phyloP scores from a whole-genome alignment of 2,888 invertebrate genomes.

The Microplitis manilae region DNA sequence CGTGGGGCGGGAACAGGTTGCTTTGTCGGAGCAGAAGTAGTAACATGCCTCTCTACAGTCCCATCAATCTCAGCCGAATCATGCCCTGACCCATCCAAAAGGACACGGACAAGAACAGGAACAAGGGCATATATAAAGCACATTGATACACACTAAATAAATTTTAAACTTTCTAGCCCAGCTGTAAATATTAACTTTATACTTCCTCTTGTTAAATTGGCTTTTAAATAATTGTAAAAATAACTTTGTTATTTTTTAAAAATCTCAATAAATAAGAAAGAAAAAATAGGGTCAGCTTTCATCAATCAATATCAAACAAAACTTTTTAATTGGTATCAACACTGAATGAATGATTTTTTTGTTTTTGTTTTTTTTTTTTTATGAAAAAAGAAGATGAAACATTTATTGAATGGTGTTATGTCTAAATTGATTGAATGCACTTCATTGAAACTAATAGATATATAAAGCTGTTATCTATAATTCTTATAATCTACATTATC shows the following conservation, averaged over 20 bases:
- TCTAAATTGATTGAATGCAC: slow-evolving; percentile 64
- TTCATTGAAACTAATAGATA: slow-evolving; percentile 61
- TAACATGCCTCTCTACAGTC: slow-evolving; percentile 71
- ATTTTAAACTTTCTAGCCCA: slow-evolving; percentile 65
- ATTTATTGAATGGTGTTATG: slow-evolving; percentile 52
- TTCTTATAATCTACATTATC: neutral
- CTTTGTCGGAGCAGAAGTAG: slow-evolving; percentile 67
- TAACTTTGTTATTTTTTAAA: slow-evolving; percentile 35
- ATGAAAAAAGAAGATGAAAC: slow-evolving; percentile 59
- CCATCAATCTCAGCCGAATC: slow-evolving; percentile 71
- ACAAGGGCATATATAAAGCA: slow-evolving; percentile 70
- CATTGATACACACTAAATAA: slow-evolving; percentile 71
- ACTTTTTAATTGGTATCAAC: slow-evolving; percentile 65
- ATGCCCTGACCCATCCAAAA: slow-evolving; percentile 72
- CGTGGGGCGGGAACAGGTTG: slow-evolving; percentile 69
- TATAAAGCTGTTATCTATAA: neutral
- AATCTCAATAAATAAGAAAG: slow-evolving; percentile 46
- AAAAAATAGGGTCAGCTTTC: slow-evolving; percentile 12
- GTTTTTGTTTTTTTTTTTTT: slow-evolving; percentile 55
- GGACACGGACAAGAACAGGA: slow-evolving; percentile 71
- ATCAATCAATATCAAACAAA: slow-evolving; percentile 43
- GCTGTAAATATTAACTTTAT: slow-evolving; percentile 49
- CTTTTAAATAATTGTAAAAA: slow-evolving; percentile 16
- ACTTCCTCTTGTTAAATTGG: slow-evolving; percentile 6
- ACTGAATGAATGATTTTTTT: slow-evolving; percentile 59